Evolutionary conservation across 2,888 invertebrate genomes (phyloP), one percentile per base, ranked within the genome.

Genomic region (Pristionchus exspectatus): DNA sequence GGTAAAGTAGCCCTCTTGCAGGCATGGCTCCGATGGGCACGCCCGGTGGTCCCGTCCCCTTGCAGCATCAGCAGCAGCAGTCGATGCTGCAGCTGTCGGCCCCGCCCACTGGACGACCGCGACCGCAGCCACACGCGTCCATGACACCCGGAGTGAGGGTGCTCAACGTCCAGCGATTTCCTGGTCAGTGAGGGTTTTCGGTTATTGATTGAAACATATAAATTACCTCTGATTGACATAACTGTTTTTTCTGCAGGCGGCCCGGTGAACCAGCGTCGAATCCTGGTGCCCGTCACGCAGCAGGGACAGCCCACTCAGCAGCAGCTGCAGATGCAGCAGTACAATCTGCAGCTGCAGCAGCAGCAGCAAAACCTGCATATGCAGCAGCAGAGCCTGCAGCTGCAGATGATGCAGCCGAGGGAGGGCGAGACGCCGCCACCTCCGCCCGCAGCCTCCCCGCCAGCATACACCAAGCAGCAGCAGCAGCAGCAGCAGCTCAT

Each of bases 241-340:
- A 24, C 9, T 69, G 14, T 27, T 21, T 3, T 9, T 18, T 2
- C 30, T 84, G 16, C 59, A 87, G 87, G 87, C 33, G 87, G 87
- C 18, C 87, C 87, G 44, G 24, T 69, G 27, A 69, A 44, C 27
- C 66, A 69, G 50, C 87, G 87, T 16, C 87, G 87, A 18, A 24
- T 87, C n/a, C 87, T 87, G n/a, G 38, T 87, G 38, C 87, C 87
- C 27, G 87, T 87, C 9, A 21, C 87, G 27, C 87, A 87, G 69
- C 10, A 24, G 50, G 44, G 44, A 3, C 27, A 50, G 81, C 81
- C 77, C 50, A 18, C n/a, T 1, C 83, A 59, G 59, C 59, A 56
- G 33, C 84, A 81, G 50, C 21, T 44, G 77, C n/a, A 77, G 27
- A 77, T 50, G 50, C 27, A 27, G 24, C 81, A 81, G 81, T 44